Percentiles rank a stretch among this genome's conserved stretches.
These are phyloP conservation scores for Chrysogorgia sp. DNA, from an alignment of 92 coral and sea anemone species.

Conservation along the genomic window DNA sequence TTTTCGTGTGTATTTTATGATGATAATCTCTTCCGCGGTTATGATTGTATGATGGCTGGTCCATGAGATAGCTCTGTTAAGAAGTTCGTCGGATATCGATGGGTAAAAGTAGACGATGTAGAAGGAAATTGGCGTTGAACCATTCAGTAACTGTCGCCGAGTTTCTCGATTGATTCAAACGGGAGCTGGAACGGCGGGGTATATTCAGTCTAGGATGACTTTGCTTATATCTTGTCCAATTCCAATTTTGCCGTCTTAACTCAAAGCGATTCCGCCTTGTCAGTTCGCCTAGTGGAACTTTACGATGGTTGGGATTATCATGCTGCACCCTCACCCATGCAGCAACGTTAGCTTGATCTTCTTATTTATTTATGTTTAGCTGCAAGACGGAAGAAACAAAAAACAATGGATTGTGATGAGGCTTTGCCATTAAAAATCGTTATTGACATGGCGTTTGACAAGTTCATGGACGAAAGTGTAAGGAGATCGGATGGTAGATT, in stretches of 20 bases:
- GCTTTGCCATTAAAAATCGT: constrained; percentile 77
- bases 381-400: constrained; percentile 55
- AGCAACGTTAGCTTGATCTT: neutral
- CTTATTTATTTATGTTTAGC: constrained; percentile 9
- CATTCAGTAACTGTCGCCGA: neutral
- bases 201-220: too few species aligned
- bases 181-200: too few species aligned
- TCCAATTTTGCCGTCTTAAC: neutral
- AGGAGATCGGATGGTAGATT: neutral
- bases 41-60: neutral
- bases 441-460: constrained; percentile 87
- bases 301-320: neutral
- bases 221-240: neutral
- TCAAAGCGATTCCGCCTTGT: too few species aligned
- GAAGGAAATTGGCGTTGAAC: neutral
- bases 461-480: constrained; percentile 84
- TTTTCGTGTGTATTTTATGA: neutral
- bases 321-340: neutral
- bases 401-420: constrained; percentile 76
- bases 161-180: neutral
- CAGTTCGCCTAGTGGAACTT: too few species aligned
- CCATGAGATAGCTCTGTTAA: neutral
- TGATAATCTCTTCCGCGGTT: neutral
- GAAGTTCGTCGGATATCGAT: neutral
- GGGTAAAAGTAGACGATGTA: neutral